Conservation (phyloP, 2,113 vertebrate species). For the Syngnathus typhle region DNA sequence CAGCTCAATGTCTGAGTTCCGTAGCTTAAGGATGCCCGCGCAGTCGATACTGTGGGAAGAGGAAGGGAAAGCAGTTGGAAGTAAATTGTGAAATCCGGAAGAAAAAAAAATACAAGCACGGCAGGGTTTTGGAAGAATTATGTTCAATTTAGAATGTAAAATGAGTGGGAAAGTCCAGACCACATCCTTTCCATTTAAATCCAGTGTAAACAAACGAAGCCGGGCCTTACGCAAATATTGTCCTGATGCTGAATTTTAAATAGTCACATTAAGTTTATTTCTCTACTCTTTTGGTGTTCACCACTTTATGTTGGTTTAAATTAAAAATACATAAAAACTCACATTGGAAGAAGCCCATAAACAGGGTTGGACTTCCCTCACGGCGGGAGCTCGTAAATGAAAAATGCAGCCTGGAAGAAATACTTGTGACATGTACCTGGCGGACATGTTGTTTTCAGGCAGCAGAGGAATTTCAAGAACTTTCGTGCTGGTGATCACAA, state of each 20-base stretch:
- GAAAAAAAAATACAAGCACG: constrained; percentile 42
- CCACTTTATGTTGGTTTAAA: constrained; percentile 42
- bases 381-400: constrained; percentile 38
- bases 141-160: constrained; percentile 42
- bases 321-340: constrained; percentile 44
- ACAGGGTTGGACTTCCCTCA: constrained; percentile 23
- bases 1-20: constrained; percentile 98
- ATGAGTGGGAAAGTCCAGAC: constrained; percentile 29
- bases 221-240: constrained; percentile 32
- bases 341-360: constrained; percentile 45
- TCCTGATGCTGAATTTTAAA: constrained; percentile 35
- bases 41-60: constrained; percentile 84
- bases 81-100: constrained; percentile 33
- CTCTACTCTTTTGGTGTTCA: constrained; percentile 30
- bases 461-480: constrained; percentile 96
- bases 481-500: constrained; percentile 89
- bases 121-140: constrained; percentile 32
- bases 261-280: constrained; percentile 34
- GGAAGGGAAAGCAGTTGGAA: constrained; percentile 31
- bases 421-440: constrained; percentile 76
- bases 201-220: constrained; percentile 46
- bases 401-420: constrained; percentile 34
- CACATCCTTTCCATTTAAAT: constrained; percentile 30
- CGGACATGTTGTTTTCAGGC: constrained; percentile 95
- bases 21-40: constrained; percentile 94